These are phyloP conservation scores for Columba janthina DNA, from an alignment of 2,113 vertebrate species.

Conservation along the genomic window DNA sequence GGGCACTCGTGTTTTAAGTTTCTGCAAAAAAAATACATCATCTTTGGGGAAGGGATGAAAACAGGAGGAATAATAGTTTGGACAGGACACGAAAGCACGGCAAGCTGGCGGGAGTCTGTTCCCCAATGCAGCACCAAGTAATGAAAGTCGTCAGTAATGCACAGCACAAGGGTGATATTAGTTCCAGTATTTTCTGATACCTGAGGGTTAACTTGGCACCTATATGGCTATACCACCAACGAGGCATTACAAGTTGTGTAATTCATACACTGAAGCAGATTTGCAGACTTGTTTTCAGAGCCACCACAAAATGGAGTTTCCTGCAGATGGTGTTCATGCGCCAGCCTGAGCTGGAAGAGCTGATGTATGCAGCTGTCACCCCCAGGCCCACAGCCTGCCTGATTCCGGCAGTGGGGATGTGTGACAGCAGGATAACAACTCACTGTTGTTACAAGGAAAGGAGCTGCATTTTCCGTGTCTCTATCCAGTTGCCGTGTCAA, in stretches of 20 bases:
- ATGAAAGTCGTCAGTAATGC: not conserved
- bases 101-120: not conserved
- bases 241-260: fast-evolving
- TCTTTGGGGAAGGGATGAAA: not conserved
- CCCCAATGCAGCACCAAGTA: not conserved
- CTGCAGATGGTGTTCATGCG: fast-evolving
- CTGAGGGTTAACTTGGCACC: not conserved
- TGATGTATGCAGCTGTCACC: not conserved
- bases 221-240: too few relatives aligned
- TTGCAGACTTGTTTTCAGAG: not conserved
- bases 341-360: fast-evolving
- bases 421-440: not conserved
- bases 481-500: fast-evolving
- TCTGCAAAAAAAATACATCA: not conserved
- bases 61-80: not conserved
- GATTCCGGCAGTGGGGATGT: not conserved
- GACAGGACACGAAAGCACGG: not conserved
- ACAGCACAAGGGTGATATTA: not conserved
- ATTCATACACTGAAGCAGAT: not conserved
- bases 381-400: not conserved
- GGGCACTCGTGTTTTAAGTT: not conserved
- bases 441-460: not conserved
- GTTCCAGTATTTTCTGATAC: not conserved
- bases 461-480: not conserved
- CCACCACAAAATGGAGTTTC: not conserved